Conservation (phyloP, 2,797 vertebrate species). For the Acipenser ruthenus region DNA sequence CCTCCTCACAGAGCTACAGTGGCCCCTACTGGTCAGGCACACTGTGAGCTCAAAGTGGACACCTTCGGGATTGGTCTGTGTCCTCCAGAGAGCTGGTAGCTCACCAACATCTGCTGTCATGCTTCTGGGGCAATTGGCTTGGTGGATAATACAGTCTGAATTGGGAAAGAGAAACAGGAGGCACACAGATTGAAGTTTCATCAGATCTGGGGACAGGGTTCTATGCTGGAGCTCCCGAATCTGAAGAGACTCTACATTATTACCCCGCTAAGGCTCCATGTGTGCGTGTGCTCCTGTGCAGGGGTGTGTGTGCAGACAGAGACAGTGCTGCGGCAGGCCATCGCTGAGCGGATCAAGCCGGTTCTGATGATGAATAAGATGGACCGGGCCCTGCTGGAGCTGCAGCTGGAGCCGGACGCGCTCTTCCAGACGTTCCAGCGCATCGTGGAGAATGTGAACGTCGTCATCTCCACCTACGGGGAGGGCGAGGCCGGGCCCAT, state of each 20-base stretch:
- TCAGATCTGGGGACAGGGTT: background rate
- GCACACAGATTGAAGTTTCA: background rate
- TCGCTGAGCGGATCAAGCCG: conserved; percentile 39
- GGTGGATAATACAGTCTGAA: too few species aligned
- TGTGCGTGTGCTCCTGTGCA: conserved; percentile 18
- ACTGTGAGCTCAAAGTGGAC: too few species aligned
- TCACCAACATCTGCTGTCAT: too few species aligned
- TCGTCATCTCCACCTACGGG: conserved; percentile 41
- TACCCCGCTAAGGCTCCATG: background rate
- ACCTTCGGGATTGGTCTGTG: too few species aligned
- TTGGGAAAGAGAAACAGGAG: too few species aligned
- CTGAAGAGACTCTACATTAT: too few species aligned
- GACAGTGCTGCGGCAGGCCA: conserved; percentile 39
- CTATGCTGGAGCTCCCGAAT: background rate
- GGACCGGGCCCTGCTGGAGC: conserved; percentile 42
- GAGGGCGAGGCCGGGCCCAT: conserved; percentile 43
- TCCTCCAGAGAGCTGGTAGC: too few species aligned
- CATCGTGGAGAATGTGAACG: conserved; percentile 42
- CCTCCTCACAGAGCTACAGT: too few species aligned
- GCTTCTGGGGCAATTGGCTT: too few species aligned
- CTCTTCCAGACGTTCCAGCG: conserved; percentile 41
- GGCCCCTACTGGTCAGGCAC: too few species aligned
- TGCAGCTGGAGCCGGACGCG: conserved; percentile 44
- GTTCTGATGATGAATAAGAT: conserved; percentile 51
- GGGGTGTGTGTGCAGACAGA: conserved; percentile 46